Evolutionary conservation across 2,797 vertebrate species (phyloP).

Genomic region (Rhabdophis nuchalis): DNA sequence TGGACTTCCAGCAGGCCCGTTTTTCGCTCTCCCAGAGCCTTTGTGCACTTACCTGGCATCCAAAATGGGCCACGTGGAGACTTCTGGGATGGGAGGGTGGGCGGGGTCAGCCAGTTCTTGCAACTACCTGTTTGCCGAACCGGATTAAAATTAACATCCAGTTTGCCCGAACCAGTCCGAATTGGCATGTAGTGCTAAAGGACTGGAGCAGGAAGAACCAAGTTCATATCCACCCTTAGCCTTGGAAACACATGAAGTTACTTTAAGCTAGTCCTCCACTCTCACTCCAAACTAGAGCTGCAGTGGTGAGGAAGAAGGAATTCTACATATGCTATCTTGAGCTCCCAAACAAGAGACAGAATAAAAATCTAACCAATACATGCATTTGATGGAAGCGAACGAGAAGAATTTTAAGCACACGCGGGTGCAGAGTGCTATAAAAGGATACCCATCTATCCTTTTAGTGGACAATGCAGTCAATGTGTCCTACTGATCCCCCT

Average conservation of each 20-base stretch:
- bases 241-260: neutral
- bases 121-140: too few species aligned
- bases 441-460: neutral
- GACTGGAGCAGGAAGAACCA: neutral
- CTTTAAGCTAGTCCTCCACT: neutral
- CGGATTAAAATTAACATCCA: too few species aligned
- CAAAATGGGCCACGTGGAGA: too few species aligned
- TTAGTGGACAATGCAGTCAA: neutral
- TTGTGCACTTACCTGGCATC: too few species aligned
- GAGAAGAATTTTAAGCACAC: neutral
- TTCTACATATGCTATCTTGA: neutral
- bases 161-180: too few species aligned
- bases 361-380: neutral
- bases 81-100: too few species aligned
- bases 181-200: neutral
- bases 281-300: neutral
- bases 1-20: too few species aligned
- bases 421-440: neutral
- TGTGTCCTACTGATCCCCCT: neutral
- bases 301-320: neutral
- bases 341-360: neutral
- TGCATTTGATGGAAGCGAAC: neutral
- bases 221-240: neutral
- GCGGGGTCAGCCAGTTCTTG: too few species aligned
- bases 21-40: too few species aligned